A percentile compares a stretch with the other conserved stretches of the same genome.
phyloP scores from a whole-genome alignment of 1,140 invertebrate genomes.

The Choristoneura fumiferana region DNA sequence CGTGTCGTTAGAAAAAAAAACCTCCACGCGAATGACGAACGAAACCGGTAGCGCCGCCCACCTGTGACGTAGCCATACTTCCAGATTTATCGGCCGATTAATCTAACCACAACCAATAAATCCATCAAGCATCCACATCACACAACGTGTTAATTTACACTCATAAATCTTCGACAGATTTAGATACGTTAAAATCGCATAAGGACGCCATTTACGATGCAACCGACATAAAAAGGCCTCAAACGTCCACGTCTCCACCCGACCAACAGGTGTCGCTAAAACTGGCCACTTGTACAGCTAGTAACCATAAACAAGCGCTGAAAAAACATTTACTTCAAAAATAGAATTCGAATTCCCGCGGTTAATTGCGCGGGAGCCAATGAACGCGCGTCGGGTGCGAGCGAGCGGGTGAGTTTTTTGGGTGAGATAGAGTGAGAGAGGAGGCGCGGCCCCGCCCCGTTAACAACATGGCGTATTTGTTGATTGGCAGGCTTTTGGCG shows the following conservation, averaged over 20 bases:
- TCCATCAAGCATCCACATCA: conserved; percentile 55
- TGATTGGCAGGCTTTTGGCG: conserved; percentile 67
- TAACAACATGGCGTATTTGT: conserved; percentile 71
- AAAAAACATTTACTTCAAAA: conserved; percentile 77
- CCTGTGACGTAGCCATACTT: conserved; percentile 10
- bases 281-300: conserved; percentile 40
- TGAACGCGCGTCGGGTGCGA: conserved; percentile 56
- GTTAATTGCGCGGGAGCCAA: conserved; percentile 73
- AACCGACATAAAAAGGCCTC: conserved; percentile 41
- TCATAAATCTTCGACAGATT: conserved; percentile 60
- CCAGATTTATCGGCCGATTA: conserved; percentile 27
- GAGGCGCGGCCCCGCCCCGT: conserved; percentile 56
- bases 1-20: not conserved
- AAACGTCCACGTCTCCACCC: conserved; percentile 18
- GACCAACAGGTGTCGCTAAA: conserved; percentile 50
- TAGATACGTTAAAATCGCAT: conserved; percentile 46
- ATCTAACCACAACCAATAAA: conserved; percentile 54
- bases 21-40: conserved; percentile 18
- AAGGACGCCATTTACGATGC: conserved; percentile 45
- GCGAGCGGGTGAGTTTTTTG: conserved; percentile 39
- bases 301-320: conserved; percentile 60
- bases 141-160: conserved; percentile 56
- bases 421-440: conserved; percentile 39
- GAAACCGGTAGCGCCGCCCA: conserved; percentile 27
- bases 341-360: conserved; percentile 77